Evolutionary conservation across 2,888 invertebrate genomes (phyloP).

Genomic region (Platycheirus rosarum): DNA sequence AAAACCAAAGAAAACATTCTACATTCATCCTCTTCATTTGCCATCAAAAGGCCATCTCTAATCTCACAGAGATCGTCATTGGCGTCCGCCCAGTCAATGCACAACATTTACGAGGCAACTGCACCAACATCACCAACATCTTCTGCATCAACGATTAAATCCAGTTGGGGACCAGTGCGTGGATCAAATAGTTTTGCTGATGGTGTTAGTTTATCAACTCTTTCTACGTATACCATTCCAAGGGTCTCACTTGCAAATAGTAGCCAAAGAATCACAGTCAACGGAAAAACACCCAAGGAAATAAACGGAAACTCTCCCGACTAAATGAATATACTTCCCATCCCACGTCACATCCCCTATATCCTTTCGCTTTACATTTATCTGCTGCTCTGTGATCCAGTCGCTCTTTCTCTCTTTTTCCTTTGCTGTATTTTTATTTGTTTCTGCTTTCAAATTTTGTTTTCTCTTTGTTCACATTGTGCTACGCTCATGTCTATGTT

Average conservation of each 20-base stretch:
- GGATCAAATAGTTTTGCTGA: conserved; percentile 83
- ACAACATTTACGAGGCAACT: conserved; percentile 79
- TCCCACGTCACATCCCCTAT: conserved; percentile 27
- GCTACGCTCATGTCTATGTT: conserved; percentile 39
- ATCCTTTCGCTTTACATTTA: conserved; percentile 55
- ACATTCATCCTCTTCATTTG: conserved; percentile 81
- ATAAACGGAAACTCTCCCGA: conserved; percentile 74
- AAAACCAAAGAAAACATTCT: conserved; percentile 75
- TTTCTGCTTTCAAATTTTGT: conserved; percentile 18
- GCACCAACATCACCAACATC: conserved; percentile 63
- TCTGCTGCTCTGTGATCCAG: conserved; percentile 31
- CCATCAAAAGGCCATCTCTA: conserved; percentile 80
- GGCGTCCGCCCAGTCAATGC: conserved; percentile 79
- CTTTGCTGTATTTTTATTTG: not conserved
- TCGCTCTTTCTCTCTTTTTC: conserved; percentile 32
- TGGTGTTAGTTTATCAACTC: conserved; percentile 48
- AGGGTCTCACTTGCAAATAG: conserved; percentile 59
- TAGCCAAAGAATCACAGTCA: conserved; percentile 55
- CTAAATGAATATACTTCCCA: conserved; percentile 69
- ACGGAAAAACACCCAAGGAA: conserved; percentile 46
- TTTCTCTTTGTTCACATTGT: conserved; percentile 36
- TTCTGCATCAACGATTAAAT: conserved; percentile 18
- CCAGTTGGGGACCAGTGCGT: conserved; percentile 83
- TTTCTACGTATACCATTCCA: conserved; percentile 70
- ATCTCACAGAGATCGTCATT: conserved; percentile 76